Evolutionary conservation across 1,140 invertebrate genomes (phyloP), one percentile per base, ranked within the genome.

Genomic region (Yoshiicerus persimilis): DNA sequence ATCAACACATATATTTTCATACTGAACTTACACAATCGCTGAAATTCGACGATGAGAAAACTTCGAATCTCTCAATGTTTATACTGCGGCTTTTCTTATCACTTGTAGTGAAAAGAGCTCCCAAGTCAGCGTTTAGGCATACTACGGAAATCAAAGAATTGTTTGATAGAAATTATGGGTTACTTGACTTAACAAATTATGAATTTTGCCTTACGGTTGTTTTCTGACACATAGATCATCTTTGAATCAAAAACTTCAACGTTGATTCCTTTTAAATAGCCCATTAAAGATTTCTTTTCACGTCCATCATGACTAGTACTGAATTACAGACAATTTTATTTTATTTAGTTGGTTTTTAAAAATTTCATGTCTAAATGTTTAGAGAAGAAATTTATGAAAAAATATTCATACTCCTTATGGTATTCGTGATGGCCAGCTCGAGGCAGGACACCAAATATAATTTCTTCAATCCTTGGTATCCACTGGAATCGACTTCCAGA

Each of bases 1-100:
- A n/a, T 4, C 2, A 16, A 47, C 16, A 47, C 20, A 56, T n/a
- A 2, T n/a, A 56, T n/a, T n/a, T n/a, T 77, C 77, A 47, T 27
- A 16, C 6, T 70, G 0, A 25, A 23, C 90, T 89, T 91, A 91
- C 90, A 88, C 90, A 91, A 70, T 91, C 90, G 27, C 90, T 91
- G 84, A 70, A 91, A 66, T 87, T 88, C 4, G 90, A 91, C 0
- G 90, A 91, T 1, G 90, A 91, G 39, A 90, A 91, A 5, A 90
- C 90, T 88, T 91, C 90, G 86, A 91, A 88, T 62, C 89, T 64
- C 84, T 90, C 90, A 27, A 91, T 64, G 32, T 32, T 88, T 16
- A 91, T 75, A 16, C 23, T 86, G 6, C 80, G 70, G 32, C 32
- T 88, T 38, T 62, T 39, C 34, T 86, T 66, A 88, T 91, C 88